Evolutionary conservation across 2,797 vertebrate species (phyloP).

Genomic region (Lithobates pipiens): DNA sequence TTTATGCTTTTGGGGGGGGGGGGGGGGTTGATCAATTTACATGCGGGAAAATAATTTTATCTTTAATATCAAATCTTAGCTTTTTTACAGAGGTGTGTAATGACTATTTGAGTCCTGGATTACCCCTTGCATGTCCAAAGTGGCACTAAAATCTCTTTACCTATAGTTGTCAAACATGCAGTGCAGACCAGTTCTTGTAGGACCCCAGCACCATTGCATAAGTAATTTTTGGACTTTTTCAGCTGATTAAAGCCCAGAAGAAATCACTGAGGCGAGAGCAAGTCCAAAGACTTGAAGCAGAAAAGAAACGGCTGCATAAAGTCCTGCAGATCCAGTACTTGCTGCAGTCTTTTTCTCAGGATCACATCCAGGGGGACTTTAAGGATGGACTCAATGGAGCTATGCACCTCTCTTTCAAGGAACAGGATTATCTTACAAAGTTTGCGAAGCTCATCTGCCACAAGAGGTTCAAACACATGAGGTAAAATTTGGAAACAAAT

Average conservation of each 20-base stretch:
- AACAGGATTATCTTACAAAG: conserved; percentile 85
- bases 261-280: conserved; percentile 84
- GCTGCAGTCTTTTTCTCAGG: conserved; percentile 84
- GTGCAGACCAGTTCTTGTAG: no score
- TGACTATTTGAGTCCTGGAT: no score
- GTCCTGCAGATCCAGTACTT: conserved; percentile 91
- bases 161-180: no score
- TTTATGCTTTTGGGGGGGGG: no score
- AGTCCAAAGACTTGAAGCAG: conserved; percentile 78
- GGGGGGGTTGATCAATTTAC: no score
- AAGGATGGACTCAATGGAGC: conserved; percentile 82
- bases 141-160: no score
- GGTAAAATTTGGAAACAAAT: conserved; percentile 73
- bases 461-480: conserved; percentile 79
- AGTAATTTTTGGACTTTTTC: not conserved
- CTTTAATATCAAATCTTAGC: no score
- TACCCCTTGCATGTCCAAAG: no score
- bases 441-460: conserved; percentile 84
- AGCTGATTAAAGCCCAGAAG: conserved; percentile 91
- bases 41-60: no score
- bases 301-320: conserved; percentile 82
- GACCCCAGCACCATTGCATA: no score
- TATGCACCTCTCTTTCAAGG: conserved; percentile 78
- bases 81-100: no score
- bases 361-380: conserved; percentile 86